Base-by-base conservation (phyloP, 2,797 vertebrate genomes). In the Mormyrops attenuatus region DNA sequence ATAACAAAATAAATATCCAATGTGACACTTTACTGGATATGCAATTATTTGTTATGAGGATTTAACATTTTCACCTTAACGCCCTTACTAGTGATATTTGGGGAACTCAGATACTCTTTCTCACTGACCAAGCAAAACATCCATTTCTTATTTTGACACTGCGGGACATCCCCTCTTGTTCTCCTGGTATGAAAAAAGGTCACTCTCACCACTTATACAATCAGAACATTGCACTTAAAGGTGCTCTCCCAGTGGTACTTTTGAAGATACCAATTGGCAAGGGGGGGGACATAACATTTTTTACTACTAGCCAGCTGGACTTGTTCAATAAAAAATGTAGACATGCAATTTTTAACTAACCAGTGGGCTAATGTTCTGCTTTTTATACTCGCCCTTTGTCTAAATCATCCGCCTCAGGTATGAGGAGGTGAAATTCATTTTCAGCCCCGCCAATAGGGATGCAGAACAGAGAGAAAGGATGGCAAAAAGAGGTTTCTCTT, bases 151-250 rank as follows among this genome's bases (percentile, higher is more conserved):
- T 38, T 85, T 30, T n/a, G 20, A 44, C 20, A 41, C 53, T 49
- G 2, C 0, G 88, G 88, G 88, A 22, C 73, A 89, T 84, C 88
- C 88, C 88, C 85, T 60, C 26, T 13, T 60, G 20, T 60, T 89
- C 49, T 89, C 50, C 26, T 22, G 49, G 26, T 57, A n/a, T 57
- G 8, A 38, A 60, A 80, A 89, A 85, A 89, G 73, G 77, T 89
- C 88, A 89, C 4, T 85, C 8, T 77, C 3, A 82, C 88, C 52
- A 15, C 73, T 34, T 49, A 52, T 20, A 89, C 69, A 89, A 11
- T 41, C 88, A 89, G 38, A 80, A 80, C 73, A 44, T 44, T n/a
- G 38, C 73, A 9, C 17, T 80, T 44, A 1, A 80, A 80, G 73
- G 73, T 80, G 73, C 38, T 80, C 38, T 80, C 73, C 73, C 38